Conservation (phyloP, 1,140 invertebrate species). For the Philopotamus ludificatus region DNA sequence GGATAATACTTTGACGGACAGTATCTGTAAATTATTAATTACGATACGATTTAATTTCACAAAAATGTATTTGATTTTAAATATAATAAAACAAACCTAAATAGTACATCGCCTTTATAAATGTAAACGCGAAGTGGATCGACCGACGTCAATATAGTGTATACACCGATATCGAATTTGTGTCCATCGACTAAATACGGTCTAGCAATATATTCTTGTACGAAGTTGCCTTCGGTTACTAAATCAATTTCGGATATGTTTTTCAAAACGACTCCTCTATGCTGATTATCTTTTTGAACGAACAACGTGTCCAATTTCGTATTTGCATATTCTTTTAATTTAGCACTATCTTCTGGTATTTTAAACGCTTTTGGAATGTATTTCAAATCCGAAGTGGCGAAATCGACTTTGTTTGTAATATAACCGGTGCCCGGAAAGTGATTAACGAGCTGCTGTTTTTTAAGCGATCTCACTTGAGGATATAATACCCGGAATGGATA, state of each 20-base stretch:
- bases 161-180: conserved; percentile 97
- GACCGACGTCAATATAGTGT: conserved; percentile 88
- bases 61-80: background rate
- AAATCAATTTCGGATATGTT: conserved; percentile 71
- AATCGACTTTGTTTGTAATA: conserved; percentile 91
- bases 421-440: conserved; percentile 94
- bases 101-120: conserved; percentile 85
- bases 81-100: conserved; percentile 63
- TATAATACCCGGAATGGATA: conserved; percentile 78
- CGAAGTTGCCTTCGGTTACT: conserved; percentile 73
- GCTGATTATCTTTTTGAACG: conserved; percentile 91
- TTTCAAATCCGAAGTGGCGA: conserved; percentile 74
- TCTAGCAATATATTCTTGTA: conserved; percentile 85
- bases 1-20: conserved; percentile 91
- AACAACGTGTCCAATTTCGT: conserved; percentile 73
- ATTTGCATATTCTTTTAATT: conserved; percentile 69
- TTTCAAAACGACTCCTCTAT: conserved; percentile 83
- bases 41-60: no score
- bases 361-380: conserved; percentile 87
- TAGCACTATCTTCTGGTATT: conserved; percentile 74
- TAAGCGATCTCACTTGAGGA: conserved; percentile 59
- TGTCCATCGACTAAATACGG: conserved; percentile 82
- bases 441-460: conserved; percentile 81
- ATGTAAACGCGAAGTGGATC: conserved; percentile 87
- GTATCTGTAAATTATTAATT: conserved; percentile 64